A percentile compares a stretch with the other conserved stretches of the same genome.
These are phyloP conservation scores for Cataglyphis rosenhaueri DNA, from an alignment of 2,888 invertebrate species.

Conservation along the genomic window DNA sequence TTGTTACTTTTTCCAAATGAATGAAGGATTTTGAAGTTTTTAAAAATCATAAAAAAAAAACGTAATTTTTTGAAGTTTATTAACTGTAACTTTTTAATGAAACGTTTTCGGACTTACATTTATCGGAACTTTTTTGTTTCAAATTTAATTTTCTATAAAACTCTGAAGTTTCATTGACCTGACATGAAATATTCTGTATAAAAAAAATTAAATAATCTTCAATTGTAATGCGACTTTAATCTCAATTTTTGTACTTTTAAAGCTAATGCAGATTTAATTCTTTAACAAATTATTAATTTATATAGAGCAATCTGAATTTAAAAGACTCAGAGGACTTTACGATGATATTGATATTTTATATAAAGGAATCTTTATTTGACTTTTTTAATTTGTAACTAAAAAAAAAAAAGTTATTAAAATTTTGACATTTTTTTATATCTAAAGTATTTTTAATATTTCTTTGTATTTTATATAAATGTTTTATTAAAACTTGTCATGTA, in stretches of 20 bases:
- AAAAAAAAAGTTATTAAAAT: not conserved
- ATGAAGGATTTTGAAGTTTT: too few relatives aligned
- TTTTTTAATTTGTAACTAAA: not conserved
- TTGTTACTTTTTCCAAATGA: too few relatives aligned
- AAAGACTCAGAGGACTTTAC: not conserved
- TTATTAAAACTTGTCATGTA: not conserved
- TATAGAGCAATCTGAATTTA: not conserved
- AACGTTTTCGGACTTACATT: too few relatives aligned
- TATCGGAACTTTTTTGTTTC: too few relatives aligned
- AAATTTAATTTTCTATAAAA: too few relatives aligned
- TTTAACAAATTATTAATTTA: not conserved
- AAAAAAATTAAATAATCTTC: not conserved
- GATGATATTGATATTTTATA: not conserved
- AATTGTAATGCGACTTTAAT: not conserved
- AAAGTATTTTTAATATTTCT: not conserved
- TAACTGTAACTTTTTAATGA: too few relatives aligned
- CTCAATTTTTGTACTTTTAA: not conserved
- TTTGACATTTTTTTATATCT: not conserved
- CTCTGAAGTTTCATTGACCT: too few relatives aligned
- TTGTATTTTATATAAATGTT: not conserved
- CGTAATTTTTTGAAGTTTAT: too few relatives aligned
- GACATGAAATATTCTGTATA: too few relatives aligned
- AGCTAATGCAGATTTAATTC: not conserved
- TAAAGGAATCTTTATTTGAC: not conserved
- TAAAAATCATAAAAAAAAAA: too few relatives aligned